Evolutionary conservation across 1,140 invertebrate species (phyloP), one percentile per base, ranked within the genome.

Genomic region (Magallana angulata): DNA sequence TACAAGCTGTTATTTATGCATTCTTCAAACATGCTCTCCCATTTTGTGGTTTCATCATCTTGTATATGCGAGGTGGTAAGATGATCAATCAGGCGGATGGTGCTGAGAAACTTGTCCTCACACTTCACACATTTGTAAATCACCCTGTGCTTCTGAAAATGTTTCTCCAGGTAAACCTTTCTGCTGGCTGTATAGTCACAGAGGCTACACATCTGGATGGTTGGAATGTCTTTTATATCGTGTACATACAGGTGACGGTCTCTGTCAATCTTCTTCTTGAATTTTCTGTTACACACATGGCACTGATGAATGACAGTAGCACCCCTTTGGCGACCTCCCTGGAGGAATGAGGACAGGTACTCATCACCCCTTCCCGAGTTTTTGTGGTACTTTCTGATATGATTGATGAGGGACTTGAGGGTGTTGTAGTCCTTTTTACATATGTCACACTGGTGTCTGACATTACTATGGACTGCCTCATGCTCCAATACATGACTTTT

Each of bases 201-300:
- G 36, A 95, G 85, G 9, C 92, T 89, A 90, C 94, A 95, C 57
- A 91, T 89, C 82, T 93, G 91, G 8, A 94, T 90, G 56, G 90
- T 92, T 11, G 91, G 91, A 24, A 91, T 90, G 62, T 94, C 92
- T 88, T 91, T 92, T 36, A 94, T 94, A 85, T 95, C 93, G 84
- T 95, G 94, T 16, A 94, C 91, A 89, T 93, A 94, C 85, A 95
- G 88, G 89, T 95, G 94, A 57, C 94, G 87, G 84, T 95, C 94
- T 24, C 94, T 84, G 87, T 95, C 94, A 14, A 93, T 92, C 87
- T 93, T 93, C 90, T 95, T 95, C 89, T 95, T 95, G 90, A 95
- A 95, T 88, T 95, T 95, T 6, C 94, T 85, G 85, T 95, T 94
- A 90, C 94, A 95, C 7, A 95, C 92, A 87, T 95, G 94, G 89